Evolutionary conservation across 2,797 vertebrate species (phyloP), one percentile per base, ranked within the genome.

Genomic region (Geotrypetes seraphini): DNA sequence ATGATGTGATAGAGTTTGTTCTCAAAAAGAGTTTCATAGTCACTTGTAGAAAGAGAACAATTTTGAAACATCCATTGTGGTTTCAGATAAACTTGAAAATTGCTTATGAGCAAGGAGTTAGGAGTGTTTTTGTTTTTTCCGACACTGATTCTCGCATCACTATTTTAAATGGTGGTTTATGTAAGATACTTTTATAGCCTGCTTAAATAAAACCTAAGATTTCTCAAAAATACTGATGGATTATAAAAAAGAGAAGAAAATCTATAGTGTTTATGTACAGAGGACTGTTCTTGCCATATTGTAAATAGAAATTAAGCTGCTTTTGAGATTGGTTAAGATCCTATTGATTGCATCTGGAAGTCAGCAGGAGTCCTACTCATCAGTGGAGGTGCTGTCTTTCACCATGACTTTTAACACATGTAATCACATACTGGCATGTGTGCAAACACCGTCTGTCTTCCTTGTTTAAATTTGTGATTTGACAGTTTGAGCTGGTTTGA

Each of bases 261-360:
- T n/a, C n/a, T n/a, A n/a, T n/a, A n/a, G n/a, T n/a, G n/a, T 38
- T 53, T 41, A 33, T 67, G 44, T 67, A 65, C 65, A 61, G n/a
- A 63, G 60, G 63, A 54, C 29, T 12, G 36, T 44, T 25, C 8
- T 57, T 29, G 34, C 43, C 61, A 69, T 69, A 53, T 65, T 67
- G 61, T 69, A 53, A 34, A 61, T 40, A 13, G n/a, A 30, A 25
- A 33, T 2, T 2, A 37, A 38, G 20, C 29, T 47, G 19, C 31
- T 30, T 45, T 28, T 13, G 31, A 1, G 0, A 1, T 29, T 19
- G 41, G 43, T 23, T 32, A 49, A 20, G 28, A 8, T 13, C 28
- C 39, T 33, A 12, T 12, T 34, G n/a, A 47, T 25, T 7, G 34
- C 16, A 27, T 6, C 35, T n/a, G n/a, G n/a, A 47, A 11, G 35